Evolutionary conservation across 2,113 vertebrate genomes (phyloP).

Genomic region (Corvus cornix): DNA sequence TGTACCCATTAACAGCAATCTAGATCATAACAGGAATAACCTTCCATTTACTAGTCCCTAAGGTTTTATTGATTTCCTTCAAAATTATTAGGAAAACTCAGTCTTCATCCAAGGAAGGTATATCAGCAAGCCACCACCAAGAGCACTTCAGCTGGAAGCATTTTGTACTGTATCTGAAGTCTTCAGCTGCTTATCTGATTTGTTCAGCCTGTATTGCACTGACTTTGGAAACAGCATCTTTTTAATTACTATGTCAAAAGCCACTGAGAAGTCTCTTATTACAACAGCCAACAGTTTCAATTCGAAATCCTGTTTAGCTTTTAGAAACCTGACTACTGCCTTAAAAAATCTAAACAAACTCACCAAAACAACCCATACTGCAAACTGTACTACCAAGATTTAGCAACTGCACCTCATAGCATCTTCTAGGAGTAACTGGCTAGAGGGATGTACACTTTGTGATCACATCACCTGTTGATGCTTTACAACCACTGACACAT

Average conservation of each 20-base stretch:
- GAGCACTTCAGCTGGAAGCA: accelerated
- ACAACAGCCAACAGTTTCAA: neutral
- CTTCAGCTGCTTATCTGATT: neutral
- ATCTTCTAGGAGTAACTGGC: neutral
- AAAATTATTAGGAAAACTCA: neutral
- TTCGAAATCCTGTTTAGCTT: neutral
- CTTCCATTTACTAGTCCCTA: neutral
- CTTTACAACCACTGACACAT: neutral
- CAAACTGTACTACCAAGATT: neutral
- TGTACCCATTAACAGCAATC: neutral
- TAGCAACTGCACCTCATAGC: neutral
- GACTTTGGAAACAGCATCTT: neutral
- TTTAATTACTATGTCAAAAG: neutral
- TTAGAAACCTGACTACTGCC: neutral
- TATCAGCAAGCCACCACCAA: neutral
- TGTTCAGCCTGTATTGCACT: neutral
- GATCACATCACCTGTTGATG: neutral
- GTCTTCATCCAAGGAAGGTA: neutral
- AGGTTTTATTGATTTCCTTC: neutral
- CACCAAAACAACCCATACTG: neutral
- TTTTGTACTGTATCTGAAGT: neutral
- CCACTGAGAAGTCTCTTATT: neutral
- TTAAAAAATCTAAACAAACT: neutral
- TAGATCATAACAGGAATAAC: neutral
- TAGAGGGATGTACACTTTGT: neutral